Evolutionary conservation across 2,888 invertebrate species (phyloP).

Genomic region (Ctena decussata): DNA sequence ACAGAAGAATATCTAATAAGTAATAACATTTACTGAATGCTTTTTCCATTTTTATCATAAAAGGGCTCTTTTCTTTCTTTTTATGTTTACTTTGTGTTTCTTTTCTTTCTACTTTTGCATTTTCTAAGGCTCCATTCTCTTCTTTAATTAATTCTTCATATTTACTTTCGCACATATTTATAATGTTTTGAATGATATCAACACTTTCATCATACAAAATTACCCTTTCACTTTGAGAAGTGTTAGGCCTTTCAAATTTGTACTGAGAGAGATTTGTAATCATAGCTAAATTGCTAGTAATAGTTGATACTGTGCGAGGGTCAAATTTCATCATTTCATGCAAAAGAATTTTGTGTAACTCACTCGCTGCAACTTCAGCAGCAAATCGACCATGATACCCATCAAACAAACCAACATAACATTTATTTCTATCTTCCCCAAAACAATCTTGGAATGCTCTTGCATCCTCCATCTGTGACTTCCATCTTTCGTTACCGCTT

Average conservation of each 20-base stretch:
- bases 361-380: slow-evolving; percentile 82
- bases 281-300: slow-evolving; percentile 75
- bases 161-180: slow-evolving; percentile 81
- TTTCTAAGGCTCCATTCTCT: slow-evolving; percentile 22
- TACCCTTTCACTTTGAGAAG: slow-evolving; percentile 73
- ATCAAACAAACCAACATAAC: slow-evolving; percentile 84
- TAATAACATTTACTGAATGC: slow-evolving; percentile 82
- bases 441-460: slow-evolving; percentile 83
- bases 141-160: slow-evolving; percentile 74
- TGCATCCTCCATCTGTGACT: slow-evolving; percentile 85
- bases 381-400: slow-evolving; percentile 85
- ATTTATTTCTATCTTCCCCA: slow-evolving; percentile 83
- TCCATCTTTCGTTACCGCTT: slow-evolving; percentile 82
- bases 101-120: slow-evolving; percentile 9
- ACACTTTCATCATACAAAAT: slow-evolving; percentile 76
- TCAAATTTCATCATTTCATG: slow-evolving; percentile 85
- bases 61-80: slow-evolving; percentile 69
- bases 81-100: slow-evolving; percentile 38
- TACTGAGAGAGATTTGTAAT: slow-evolving; percentile 70
- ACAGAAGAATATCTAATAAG: slow-evolving; percentile 82
- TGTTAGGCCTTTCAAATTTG: slow-evolving; percentile 72
- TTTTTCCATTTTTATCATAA: slow-evolving; percentile 73
- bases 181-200: slow-evolving; percentile 81
- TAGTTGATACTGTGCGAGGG: slow-evolving; percentile 77
- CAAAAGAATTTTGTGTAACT: slow-evolving; percentile 83